Conservation (phyloP, 2,888 invertebrate genomes). For the Cephus sareptanus region DNA sequence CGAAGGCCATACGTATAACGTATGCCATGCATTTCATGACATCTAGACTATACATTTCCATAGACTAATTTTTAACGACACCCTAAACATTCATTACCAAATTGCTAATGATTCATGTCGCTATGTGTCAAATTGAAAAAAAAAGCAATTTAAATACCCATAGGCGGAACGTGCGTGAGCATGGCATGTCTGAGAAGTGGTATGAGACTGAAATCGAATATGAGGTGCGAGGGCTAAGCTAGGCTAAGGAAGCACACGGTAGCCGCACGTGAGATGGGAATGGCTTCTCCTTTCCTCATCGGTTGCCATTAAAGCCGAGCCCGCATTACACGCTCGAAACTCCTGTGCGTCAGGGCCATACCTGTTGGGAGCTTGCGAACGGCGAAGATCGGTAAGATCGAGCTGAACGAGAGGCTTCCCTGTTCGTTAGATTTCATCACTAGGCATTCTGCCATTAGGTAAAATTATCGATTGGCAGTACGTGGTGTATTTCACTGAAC, state of each 20-base stretch:
- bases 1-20: not conserved
- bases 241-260: constrained; percentile 46
- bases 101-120: not conserved
- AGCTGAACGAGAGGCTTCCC: not conserved
- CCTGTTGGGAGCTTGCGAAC: not conserved
- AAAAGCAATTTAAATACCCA: constrained; percentile 26
- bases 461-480: not conserved
- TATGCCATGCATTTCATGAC: not conserved
- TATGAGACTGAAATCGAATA: constrained; percentile 55
- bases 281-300: constrained; percentile 49
- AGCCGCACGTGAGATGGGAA: constrained; percentile 40
- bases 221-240: constrained; percentile 51
- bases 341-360: not conserved
- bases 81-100: not conserved
- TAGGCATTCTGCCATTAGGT: not conserved
- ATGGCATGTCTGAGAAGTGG: constrained; percentile 27
- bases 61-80: not conserved
- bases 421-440: not conserved
- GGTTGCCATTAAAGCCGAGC: constrained; percentile 42
- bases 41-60: not conserved
- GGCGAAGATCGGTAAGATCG: not conserved
- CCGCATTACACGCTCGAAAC: constrained; percentile 28
- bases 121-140: not conserved
- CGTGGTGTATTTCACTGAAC: not conserved
- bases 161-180: constrained; percentile 41